A percentile compares a stretch with the other conserved stretches of the same genome.
Evolutionary conservation across 2,888 invertebrate genomes (phyloP).

Genomic region (Omphaloscelis lunosa): DNA sequence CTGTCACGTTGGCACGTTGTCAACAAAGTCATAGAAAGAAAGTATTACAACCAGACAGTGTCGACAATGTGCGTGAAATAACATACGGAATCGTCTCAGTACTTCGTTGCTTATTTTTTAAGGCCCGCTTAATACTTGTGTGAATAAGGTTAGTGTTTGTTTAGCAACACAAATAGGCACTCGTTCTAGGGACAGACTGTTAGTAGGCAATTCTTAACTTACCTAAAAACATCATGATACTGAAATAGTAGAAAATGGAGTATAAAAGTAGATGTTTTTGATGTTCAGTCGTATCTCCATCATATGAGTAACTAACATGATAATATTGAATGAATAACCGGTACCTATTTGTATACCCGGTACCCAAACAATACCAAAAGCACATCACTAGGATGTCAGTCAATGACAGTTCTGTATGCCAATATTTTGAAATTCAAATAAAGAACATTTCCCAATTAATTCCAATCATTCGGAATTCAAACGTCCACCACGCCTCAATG

Average conservation of each 20-base stretch:
- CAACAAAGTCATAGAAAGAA: slow-evolving; percentile 43
- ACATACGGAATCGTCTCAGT: slow-evolving; percentile 12
- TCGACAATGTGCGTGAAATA: slow-evolving; percentile 10
- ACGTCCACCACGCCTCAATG: slow-evolving; percentile 54
- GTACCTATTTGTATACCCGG: neutral
- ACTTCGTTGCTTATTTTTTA: neutral
- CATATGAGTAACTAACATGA: neutral
- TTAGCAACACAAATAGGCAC: slow-evolving; percentile 11
- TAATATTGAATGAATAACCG: neutral
- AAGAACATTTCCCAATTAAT: slow-evolving; percentile 32
- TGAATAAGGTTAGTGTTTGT: slow-evolving; percentile 9
- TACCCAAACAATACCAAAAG: neutral
- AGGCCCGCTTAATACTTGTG: slow-evolving; percentile 1
- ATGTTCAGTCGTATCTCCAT: neutral
- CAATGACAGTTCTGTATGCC: neutral
- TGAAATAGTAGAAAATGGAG: neutral
- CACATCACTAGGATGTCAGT: slow-evolving; percentile 24
- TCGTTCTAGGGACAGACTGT: slow-evolving; percentile 1
- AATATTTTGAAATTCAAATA: slow-evolving; percentile 48
- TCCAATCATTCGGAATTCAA: slow-evolving; percentile 45
- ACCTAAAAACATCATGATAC: neutral
- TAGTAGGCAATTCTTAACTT: neutral
- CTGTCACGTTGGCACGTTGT: slow-evolving; percentile 46
- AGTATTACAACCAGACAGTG: slow-evolving; percentile 25
- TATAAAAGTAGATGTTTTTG: neutral